phyloP scores from a whole-genome alignment of 2,797 vertebrate species.

The Takifugu rubripes region DNA sequence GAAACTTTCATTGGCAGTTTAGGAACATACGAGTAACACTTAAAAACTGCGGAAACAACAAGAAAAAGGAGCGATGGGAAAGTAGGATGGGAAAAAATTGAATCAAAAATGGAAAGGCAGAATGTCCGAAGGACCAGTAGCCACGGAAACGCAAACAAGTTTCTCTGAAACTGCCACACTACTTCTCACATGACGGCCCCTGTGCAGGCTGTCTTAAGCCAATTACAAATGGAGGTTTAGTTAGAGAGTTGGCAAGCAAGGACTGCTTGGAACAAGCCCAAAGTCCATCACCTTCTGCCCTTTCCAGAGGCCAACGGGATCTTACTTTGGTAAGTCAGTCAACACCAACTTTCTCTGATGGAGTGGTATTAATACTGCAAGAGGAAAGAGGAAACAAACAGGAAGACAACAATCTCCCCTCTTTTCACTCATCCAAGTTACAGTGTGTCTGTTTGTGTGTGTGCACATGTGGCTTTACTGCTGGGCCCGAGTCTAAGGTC shows the following conservation, averaged over 20 bases:
- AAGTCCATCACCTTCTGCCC: conserved; percentile 74
- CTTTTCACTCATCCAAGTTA: conserved; percentile 53
- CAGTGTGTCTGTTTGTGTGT: conserved; percentile 23
- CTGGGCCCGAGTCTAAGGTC: conserved; percentile 60
- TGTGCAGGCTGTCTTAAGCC: conserved; percentile 71
- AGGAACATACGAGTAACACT: neutral
- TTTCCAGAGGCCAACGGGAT: conserved; percentile 70
- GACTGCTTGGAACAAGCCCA: conserved; percentile 67
- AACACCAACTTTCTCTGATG: conserved; percentile 64
- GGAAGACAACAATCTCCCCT: conserved; percentile 66
- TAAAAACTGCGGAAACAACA: neutral
- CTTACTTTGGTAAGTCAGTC: conserved; percentile 61
- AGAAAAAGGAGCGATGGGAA: neutral
- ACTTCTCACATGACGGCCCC: conserved; percentile 71
- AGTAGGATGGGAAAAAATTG: conserved; percentile 6
- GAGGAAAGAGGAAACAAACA: conserved; percentile 71
- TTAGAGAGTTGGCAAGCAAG: conserved; percentile 64
- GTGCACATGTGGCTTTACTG: conserved; percentile 34
- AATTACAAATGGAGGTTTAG: conserved; percentile 72
- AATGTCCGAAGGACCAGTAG: conserved; percentile 52
- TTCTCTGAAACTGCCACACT: conserved; percentile 67
- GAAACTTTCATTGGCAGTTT: neutral
- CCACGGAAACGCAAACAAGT: conserved; percentile 63
- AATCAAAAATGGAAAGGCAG: conserved; percentile 38
- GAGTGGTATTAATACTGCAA: conserved; percentile 76